phyloP scores from a whole-genome alignment of 2,888 invertebrate genomes.

The Cyrtodaria siliqua region DNA sequence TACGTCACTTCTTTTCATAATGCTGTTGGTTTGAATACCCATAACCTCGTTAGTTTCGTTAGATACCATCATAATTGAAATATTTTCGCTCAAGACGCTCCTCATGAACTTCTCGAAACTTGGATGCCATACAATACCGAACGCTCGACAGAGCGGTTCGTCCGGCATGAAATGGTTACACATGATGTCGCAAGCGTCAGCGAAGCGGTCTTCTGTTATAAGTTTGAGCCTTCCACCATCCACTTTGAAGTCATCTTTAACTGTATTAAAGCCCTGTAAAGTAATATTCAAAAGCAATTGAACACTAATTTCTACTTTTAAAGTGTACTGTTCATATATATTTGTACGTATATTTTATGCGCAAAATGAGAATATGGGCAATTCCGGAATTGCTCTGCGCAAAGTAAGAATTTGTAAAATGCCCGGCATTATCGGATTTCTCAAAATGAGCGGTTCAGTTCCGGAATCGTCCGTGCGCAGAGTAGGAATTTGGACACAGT shows the following conservation, averaged over 20 bases:
- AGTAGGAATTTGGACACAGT: too few relatives aligned
- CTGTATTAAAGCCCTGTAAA: constrained; percentile 38
- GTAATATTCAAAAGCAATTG: too few relatives aligned
- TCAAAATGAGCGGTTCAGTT: too few relatives aligned
- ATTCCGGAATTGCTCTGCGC: too few relatives aligned
- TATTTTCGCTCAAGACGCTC: constrained; percentile 18
- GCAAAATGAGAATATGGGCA: too few relatives aligned
- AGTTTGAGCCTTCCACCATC: constrained; percentile 28
- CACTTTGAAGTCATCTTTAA: constrained; percentile 22
- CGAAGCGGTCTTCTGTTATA: constrained; percentile 37
- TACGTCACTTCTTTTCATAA: constrained; percentile 20
- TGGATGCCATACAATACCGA: constrained; percentile 35
- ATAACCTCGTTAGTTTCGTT: constrained; percentile 46
- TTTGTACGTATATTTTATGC: too few relatives aligned
- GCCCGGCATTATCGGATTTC: too few relatives aligned
- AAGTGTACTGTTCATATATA: too few relatives aligned
- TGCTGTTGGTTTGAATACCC: constrained; percentile 32
- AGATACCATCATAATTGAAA: constrained; percentile 40
- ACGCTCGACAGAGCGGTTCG: constrained; percentile 40
- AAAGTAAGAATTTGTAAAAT: too few relatives aligned
- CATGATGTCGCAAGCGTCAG: constrained; percentile 39
- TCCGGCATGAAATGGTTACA: constrained; percentile 39
- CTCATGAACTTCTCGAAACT: constrained; percentile 23
- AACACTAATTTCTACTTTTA: too few relatives aligned
- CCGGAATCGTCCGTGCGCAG: too few relatives aligned